Evolutionary conservation across 2,113 vertebrate genomes (phyloP).

Genomic region (Nycticryphes semicollaris): DNA sequence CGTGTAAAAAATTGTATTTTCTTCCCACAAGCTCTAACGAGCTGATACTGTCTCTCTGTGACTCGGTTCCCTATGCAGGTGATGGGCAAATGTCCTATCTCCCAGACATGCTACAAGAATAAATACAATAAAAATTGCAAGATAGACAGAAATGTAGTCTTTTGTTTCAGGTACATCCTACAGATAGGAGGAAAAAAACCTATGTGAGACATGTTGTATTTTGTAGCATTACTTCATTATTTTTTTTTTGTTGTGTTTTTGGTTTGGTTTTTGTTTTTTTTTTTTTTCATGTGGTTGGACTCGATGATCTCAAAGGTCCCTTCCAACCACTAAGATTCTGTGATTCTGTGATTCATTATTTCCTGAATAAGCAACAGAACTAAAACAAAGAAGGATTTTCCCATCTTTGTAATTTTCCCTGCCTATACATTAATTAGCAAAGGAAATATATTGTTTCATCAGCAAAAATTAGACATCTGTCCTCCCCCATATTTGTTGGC

Average conservation of each 20-base stretch:
- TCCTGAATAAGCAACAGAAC: neutral
- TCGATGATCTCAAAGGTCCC: no score
- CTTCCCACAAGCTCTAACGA: neutral
- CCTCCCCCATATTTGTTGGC: neutral
- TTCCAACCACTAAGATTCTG: no score
- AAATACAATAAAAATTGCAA: neutral
- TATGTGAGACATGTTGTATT: fast-evolving
- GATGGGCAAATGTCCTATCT: neutral
- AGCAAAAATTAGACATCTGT: neutral
- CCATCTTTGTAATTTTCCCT: neutral
- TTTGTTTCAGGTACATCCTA: neutral
- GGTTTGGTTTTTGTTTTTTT: no score
- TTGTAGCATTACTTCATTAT: neutral
- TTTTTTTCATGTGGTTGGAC: no score
- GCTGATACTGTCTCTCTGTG: neutral
- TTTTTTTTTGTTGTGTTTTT: no score
- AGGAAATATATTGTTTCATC: neutral
- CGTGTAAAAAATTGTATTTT: neutral
- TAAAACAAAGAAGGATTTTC: neutral
- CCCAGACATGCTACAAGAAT: neutral
- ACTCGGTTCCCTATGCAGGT: neutral
- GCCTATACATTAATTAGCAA: neutral
- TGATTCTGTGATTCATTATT: no score
- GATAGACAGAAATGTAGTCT: neutral
- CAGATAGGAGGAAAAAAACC: neutral